phyloP scores from a whole-genome alignment of 2,113 vertebrate genomes.

The Lepus americanus region DNA sequence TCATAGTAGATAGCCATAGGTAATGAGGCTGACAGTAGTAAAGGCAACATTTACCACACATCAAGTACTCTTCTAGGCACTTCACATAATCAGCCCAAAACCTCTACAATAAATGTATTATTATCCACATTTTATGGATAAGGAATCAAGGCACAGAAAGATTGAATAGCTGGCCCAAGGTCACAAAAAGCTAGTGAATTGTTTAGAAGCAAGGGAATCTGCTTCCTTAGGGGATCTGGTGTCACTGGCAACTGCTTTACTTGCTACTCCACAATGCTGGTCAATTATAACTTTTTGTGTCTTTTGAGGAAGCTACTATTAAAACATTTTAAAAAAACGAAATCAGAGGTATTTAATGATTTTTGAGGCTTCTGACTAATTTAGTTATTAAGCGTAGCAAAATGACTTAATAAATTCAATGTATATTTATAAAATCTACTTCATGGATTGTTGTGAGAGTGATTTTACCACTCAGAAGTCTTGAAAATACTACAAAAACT shows the following conservation, averaged over 20 bases:
- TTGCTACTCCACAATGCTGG: not conserved
- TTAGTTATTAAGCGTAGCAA: not conserved
- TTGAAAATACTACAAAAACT: not conserved
- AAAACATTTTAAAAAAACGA: constrained; percentile 45
- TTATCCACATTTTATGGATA: constrained; percentile 17
- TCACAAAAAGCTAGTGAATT: constrained; percentile 4
- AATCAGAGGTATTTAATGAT: not conserved
- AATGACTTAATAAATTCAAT: not conserved
- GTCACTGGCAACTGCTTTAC: no score
- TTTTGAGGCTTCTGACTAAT: not conserved
- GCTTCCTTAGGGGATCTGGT: not conserved
- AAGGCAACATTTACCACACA: constrained; percentile 15
- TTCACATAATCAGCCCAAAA: constrained; percentile 17
- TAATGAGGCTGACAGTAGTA: not conserved
- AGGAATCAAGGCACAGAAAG: not conserved
- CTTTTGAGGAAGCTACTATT: not conserved
- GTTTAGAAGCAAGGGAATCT: constrained; percentile 11
- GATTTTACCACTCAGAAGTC: not conserved
- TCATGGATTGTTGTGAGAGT: not conserved
- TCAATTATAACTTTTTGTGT: not conserved
- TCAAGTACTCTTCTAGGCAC: constrained; percentile 21
- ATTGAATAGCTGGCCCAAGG: not conserved
- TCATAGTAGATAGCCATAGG: not conserved
- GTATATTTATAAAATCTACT: constrained; percentile 22
- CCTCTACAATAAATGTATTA: not conserved